Evolutionary conservation across 2,888 invertebrate species (phyloP).

Genomic region (Pandemis corylana): DNA sequence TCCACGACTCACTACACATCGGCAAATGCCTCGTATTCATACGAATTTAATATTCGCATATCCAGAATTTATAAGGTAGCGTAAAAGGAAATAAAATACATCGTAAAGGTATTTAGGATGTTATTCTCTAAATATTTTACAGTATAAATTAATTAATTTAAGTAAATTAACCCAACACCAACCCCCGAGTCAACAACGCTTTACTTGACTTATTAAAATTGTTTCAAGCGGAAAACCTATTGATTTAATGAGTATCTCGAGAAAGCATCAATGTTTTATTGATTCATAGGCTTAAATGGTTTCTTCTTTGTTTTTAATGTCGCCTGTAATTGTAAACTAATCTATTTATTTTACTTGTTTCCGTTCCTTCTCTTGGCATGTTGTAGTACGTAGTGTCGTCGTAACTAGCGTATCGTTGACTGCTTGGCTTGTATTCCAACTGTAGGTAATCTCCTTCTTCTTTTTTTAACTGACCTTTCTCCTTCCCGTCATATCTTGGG

Average conservation of each 20-base stretch:
- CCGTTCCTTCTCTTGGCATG: constrained; percentile 62
- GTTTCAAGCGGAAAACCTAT: constrained; percentile 39
- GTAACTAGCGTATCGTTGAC: constrained; percentile 76
- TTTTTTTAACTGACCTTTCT: constrained; percentile 68
- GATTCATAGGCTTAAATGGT: constrained; percentile 38
- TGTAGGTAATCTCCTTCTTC: constrained; percentile 77
- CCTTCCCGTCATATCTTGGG: constrained; percentile 75
- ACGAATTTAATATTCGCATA: constrained; percentile 57
- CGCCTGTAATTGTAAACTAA: constrained; percentile 80
- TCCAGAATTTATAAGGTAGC: constrained; percentile 47
- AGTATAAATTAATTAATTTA: constrained; percentile 32
- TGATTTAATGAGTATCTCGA: constrained; percentile 61
- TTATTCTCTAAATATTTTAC: constrained; percentile 34
- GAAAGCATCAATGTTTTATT: constrained; percentile 52
- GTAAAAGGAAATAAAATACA: constrained; percentile 44
- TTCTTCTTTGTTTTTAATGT: constrained; percentile 54
- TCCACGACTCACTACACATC: constrained; percentile 65
- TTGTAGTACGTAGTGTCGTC: constrained; percentile 74
- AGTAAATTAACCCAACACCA: constrained; percentile 55
- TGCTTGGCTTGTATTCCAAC: constrained; percentile 76
- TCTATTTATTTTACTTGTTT: constrained; percentile 80
- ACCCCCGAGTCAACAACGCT: constrained; percentile 50
- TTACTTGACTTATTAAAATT: constrained; percentile 36
- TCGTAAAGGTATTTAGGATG: constrained; percentile 23
- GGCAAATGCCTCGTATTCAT: constrained; percentile 65